A percentile compares a stretch with the other conserved stretches of the same genome.
These are phyloP conservation scores for Aurelia sp. DNA, from an alignment of 30 jellyfish, hydroid and myxozoan species.

Conservation along the genomic window DNA sequence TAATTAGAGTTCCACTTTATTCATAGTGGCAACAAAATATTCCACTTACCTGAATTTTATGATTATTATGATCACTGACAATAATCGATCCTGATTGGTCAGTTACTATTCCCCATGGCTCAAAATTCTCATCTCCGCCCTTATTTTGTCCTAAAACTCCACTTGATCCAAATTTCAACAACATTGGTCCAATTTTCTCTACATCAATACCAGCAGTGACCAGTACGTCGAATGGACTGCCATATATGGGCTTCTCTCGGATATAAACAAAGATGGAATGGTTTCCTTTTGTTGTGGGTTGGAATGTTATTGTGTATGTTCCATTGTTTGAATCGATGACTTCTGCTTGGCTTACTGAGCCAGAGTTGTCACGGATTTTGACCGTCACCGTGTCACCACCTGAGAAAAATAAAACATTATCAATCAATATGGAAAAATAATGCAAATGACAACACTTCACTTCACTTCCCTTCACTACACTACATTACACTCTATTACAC, in stretches of 20 bases:
- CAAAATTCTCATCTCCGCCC: constrained; percentile 84
- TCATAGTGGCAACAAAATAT: neutral
- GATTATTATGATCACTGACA: constrained; percentile 95
- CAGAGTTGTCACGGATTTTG: constrained; percentile 68
- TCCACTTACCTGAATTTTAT: constrained; percentile 78
- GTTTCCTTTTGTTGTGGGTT: constrained; percentile 71
- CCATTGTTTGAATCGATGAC: constrained; percentile 83
- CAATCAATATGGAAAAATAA: neutral
- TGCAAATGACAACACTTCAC: no score
- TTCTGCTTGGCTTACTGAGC: constrained; percentile 73
- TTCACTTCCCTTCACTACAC: no score
- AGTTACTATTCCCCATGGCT: constrained; percentile 99
- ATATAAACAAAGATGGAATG: constrained; percentile 68
- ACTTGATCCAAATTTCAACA: constrained; percentile 82
- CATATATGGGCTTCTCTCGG: constrained; percentile 85
- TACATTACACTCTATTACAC: no score
- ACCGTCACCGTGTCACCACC: constrained; percentile 95
- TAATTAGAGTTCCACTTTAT: no score
- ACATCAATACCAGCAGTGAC: constrained; percentile 94
- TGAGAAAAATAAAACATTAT: constrained; percentile 1
- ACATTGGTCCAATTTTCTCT: constrained; percentile 89
- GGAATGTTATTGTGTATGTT: constrained; percentile 76
- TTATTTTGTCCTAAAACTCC: constrained; percentile 74
- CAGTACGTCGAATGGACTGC: constrained; percentile 86
- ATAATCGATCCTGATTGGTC: constrained; percentile 70